Conservation (phyloP, 2,797 vertebrate genomes). For the Heteromormyrus szaboi region DNA sequence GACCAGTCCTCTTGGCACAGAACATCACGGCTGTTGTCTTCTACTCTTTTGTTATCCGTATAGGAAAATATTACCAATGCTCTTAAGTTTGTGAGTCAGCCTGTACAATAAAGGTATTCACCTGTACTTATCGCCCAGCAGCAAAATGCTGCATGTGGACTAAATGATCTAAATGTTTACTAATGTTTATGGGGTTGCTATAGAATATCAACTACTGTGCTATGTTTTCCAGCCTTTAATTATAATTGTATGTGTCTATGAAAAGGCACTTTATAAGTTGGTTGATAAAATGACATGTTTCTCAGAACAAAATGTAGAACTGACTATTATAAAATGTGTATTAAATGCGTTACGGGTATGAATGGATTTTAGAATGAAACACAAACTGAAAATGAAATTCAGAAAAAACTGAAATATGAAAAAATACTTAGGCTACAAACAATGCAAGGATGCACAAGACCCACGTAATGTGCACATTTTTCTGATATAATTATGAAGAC, state of each 20-base stretch:
- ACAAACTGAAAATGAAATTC: neutral
- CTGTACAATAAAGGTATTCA: neutral
- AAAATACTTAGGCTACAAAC: neutral
- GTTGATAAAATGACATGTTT: neutral
- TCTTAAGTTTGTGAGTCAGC: neutral
- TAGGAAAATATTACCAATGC: neutral
- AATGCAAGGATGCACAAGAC: neutral
- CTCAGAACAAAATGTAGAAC: neutral
- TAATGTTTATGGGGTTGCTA: neutral
- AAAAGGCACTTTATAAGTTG: neutral
- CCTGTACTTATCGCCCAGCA: neutral
- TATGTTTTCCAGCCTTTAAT: neutral
- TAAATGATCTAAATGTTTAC: neutral
- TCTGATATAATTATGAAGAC: neutral
- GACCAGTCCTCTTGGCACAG: neutral
- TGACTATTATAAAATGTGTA: neutral
- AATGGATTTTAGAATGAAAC: neutral
- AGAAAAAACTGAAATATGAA: neutral
- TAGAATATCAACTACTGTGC: neutral
- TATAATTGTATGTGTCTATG: neutral
- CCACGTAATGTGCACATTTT: neutral
- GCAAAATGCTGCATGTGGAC: neutral
- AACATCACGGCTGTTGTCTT: neutral
- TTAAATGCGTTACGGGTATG: neutral
- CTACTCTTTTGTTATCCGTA: neutral